These are phyloP conservation scores for Leptogaster cylindrica DNA, from an alignment of 2,888 invertebrate species.

Conservation along the genomic window DNA sequence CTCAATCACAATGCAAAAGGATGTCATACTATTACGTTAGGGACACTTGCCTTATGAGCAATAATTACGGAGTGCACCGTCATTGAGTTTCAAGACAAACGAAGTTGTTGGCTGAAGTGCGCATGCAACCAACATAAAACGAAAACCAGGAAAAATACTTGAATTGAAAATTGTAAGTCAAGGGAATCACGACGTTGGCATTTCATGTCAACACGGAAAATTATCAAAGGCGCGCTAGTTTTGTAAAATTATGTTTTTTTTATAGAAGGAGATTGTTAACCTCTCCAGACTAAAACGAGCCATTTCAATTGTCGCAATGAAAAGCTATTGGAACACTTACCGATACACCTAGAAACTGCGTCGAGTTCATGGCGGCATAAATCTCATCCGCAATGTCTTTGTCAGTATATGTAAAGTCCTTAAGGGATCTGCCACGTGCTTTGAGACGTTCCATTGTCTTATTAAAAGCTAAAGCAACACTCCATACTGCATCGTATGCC, in stretches of 20 bases:
- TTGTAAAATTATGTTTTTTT: too few relatives aligned
- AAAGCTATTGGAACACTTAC: constrained; percentile 72
- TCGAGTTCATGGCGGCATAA: constrained; percentile 97
- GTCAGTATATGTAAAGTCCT: constrained; percentile 95
- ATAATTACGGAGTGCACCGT: neutral
- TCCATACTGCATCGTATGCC: constrained; percentile 99
- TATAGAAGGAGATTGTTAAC: neutral
- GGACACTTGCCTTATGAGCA: neutral
- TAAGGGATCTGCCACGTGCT: constrained; percentile 78
- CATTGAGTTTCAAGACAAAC: neutral
- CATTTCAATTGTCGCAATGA: neutral
- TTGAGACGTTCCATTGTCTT: constrained; percentile 91
- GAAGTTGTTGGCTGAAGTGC: too few relatives aligned
- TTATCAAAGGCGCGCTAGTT: neutral
- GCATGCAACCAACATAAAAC: too few relatives aligned
- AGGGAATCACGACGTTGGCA: neutral
- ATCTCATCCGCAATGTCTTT: constrained; percentile 94
- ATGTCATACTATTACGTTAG: neutral
- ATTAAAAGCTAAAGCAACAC: constrained; percentile 95
- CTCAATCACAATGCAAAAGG: neutral
- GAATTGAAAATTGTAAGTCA: neutral
- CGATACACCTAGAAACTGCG: constrained; percentile 96
- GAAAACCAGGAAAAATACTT: too few relatives aligned
- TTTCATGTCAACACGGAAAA: neutral
- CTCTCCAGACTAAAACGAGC: neutral